Evolutionary conservation across 2,797 vertebrate genomes (phyloP), one percentile per base, ranked within the genome.

Genomic region (Enteromius mattozi): DNA sequence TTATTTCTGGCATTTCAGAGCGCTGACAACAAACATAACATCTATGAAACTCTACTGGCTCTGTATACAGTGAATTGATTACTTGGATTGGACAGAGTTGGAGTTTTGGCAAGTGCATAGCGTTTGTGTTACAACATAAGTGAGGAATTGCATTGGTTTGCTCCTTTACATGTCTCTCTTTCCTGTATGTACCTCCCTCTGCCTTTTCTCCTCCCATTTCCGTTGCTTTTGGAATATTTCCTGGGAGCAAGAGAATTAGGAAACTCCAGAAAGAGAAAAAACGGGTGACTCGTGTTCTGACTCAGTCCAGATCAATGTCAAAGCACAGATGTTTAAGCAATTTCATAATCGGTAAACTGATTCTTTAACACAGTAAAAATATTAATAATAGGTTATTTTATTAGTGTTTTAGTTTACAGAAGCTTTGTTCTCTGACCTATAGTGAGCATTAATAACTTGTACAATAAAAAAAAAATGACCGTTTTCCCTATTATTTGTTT

Each of bases 251-350:
- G 88, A 71, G 90, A 90, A 92, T 93, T 92, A 93, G 94, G 95
- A 96, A 96, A 95, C 93, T 95, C 94, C 94, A 94, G 92, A 86
- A 63, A 3, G 72, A 94, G 93, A 85, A 65, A 83, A 88, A 86
- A 88, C 75, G 63, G 70, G 42, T 61, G 45, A 78, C 59, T 87
- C 66, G 61, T 35, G 56, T 75, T 82, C 81, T 83, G 78, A 88
- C 72, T 87, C 87, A 86, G 49, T 35, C 5, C 14, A 63, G 21
- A 79, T 70, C 54, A 27, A 24, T 61, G 65, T 33, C 75, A 71
- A 49, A 49, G 19, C 8, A 35, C 61, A 77, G 76, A 51, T 79
- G 66, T 61, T 84, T 33, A 40, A 76, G 65, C 61, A 10, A 35
- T 40, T 2, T 37, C 30, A 7, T 35, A 40, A 33, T 40, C 3